Evolutionary conservation across 2,888 invertebrate species (phyloP).

Genomic region (Tenthredo notha): DNA sequence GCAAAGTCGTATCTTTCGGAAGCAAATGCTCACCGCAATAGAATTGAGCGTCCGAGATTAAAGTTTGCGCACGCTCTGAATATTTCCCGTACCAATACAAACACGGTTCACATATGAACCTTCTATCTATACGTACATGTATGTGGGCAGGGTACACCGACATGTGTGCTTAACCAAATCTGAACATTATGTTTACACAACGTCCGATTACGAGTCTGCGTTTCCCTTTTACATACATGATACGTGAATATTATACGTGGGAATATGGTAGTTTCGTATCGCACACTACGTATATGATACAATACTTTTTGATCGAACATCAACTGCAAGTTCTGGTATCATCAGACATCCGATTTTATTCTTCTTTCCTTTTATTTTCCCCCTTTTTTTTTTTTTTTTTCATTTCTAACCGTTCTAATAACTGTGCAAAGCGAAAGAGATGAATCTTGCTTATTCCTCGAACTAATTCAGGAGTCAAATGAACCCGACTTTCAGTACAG

Average conservation of each 20-base stretch:
- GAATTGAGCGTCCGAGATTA: conserved; percentile 54
- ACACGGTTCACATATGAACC: not conserved
- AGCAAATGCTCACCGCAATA: conserved; percentile 48
- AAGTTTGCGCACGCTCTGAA: conserved; percentile 51
- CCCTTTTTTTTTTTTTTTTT: no score
- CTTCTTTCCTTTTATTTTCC: not conserved
- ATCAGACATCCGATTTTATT: not conserved
- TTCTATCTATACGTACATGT: not conserved
- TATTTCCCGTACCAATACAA: conserved; percentile 10
- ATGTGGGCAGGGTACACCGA: not conserved
- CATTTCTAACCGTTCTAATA: no score
- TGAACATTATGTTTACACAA: conserved; percentile 42
- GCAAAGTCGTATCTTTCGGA: conserved; percentile 54
- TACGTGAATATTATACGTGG: not conserved
- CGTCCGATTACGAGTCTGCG: conserved; percentile 28
- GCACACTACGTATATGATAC: not conserved
- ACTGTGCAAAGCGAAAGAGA: not conserved
- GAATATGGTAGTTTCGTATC: not conserved
- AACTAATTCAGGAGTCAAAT: not conserved
- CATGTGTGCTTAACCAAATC: conserved; percentile 47
- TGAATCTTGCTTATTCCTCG: not conserved
- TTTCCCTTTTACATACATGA: not conserved
- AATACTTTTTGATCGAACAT: not conserved
- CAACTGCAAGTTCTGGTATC: not conserved
- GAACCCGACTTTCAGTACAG: conserved; percentile 3